These are phyloP conservation scores for Trachemys scripta DNA, from an alignment of 2,113 vertebrate genomes.

Conservation along the genomic window DNA sequence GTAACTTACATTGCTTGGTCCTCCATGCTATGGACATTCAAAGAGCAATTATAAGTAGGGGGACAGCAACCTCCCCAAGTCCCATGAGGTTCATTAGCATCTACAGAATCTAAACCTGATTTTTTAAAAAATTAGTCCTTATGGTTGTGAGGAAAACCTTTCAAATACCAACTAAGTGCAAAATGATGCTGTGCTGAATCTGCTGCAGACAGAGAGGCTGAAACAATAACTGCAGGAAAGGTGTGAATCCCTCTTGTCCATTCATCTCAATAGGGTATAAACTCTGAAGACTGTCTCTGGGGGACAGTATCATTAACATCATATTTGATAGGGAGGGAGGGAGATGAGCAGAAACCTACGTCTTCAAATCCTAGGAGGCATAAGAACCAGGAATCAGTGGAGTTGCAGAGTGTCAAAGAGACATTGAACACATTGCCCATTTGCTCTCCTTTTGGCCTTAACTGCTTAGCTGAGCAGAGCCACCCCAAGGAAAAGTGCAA, in stretches of 20 bases:
- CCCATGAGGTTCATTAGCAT: background rate
- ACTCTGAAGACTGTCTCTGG: background rate
- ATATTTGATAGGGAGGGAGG: background rate
- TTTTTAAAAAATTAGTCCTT: background rate
- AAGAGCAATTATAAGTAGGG: background rate
- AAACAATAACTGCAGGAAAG: background rate
- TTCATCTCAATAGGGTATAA: background rate
- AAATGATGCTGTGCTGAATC: background rate
- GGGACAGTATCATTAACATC: background rate
- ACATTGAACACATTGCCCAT: background rate
- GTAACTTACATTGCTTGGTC: background rate
- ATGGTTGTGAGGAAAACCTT: background rate
- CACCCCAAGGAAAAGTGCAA: background rate
- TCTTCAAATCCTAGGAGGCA: background rate
- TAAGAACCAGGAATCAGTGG: background rate
- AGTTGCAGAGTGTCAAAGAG: background rate
- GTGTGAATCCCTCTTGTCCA: background rate
- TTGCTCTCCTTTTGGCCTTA: background rate
- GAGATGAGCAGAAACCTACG: background rate
- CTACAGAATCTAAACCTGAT: background rate
- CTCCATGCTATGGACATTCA: background rate
- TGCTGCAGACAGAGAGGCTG: background rate
- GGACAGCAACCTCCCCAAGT: background rate
- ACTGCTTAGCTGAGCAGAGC: background rate
- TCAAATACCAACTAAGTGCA: background rate